Evolutionary conservation across 2,113 vertebrate genomes (phyloP).

Genomic region (Callorhinus ursinus): DNA sequence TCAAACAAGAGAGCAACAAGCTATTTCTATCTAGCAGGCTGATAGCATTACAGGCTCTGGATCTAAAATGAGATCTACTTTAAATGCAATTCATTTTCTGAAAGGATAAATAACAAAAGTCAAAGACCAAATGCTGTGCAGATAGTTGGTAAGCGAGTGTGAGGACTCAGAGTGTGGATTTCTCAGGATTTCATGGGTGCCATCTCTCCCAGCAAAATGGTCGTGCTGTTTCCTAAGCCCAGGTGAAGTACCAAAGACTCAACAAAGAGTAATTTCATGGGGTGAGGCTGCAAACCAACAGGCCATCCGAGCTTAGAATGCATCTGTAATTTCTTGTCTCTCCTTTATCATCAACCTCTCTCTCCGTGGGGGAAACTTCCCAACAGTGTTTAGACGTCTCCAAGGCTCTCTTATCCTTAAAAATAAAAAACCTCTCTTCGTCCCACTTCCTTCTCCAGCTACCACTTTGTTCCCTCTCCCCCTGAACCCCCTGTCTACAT

Average conservation of each 20-base stretch:
- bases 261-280: background rate
- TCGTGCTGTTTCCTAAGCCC: background rate
- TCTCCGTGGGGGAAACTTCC: background rate
- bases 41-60: slow-evolving; percentile 59
- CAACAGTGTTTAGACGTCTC: background rate
- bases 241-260: background rate
- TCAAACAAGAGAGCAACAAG: slow-evolving; percentile 71
- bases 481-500: background rate
- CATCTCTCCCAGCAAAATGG: background rate
- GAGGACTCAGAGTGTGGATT: background rate
- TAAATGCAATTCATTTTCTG: slow-evolving; percentile 72
- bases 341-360: background rate
- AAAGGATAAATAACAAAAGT: slow-evolving; percentile 46
- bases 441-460: background rate
- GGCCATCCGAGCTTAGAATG: background rate
- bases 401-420: background rate
- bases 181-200: background rate
- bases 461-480: background rate
- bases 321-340: background rate
- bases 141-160: accelerated
- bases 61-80: slow-evolving; percentile 72
- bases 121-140: background rate
- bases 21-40: slow-evolving; percentile 64
- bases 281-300: background rate
- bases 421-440: background rate